Conservation (phyloP, 2,113 vertebrate species). For the Hystrix brachyura region DNA sequence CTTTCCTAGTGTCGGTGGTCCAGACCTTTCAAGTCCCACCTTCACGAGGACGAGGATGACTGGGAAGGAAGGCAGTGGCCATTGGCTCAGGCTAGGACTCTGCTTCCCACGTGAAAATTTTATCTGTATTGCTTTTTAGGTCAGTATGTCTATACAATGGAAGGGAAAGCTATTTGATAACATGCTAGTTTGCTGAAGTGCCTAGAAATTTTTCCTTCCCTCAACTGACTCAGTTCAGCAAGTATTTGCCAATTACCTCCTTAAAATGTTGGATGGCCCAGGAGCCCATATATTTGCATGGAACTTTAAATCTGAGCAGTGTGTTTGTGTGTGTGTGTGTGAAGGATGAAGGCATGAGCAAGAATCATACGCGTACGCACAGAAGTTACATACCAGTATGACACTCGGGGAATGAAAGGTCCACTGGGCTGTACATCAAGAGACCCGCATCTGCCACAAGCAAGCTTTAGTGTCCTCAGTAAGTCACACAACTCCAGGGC, state of each 20-base stretch:
- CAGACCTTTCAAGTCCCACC: neutral
- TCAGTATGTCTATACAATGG: slow-evolving; percentile 10
- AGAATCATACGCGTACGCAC: neutral
- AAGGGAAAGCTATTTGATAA: neutral
- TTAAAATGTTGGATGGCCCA: neutral
- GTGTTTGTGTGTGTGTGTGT: neutral
- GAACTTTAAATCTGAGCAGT: neutral
- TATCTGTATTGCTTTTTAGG: slow-evolving; percentile 50
- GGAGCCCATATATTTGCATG: neutral
- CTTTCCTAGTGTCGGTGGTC: neutral
- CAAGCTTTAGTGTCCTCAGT: neutral
- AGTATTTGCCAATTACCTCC: neutral
- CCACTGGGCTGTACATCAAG: neutral
- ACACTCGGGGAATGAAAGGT: neutral
- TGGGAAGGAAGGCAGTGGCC: neutral
- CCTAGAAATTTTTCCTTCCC: neutral
- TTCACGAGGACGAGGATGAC: neutral
- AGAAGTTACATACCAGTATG: neutral
- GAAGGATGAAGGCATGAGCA: neutral
- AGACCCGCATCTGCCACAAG: neutral
- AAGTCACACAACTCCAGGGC: neutral
- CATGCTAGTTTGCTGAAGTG: neutral
- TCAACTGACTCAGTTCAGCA: neutral
- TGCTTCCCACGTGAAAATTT: slow-evolving; percentile 22
- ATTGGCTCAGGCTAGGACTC: neutral